These are phyloP conservation scores for Ahaetulla prasina DNA, from an alignment of 2,113 vertebrate species.

Conservation along the genomic window DNA sequence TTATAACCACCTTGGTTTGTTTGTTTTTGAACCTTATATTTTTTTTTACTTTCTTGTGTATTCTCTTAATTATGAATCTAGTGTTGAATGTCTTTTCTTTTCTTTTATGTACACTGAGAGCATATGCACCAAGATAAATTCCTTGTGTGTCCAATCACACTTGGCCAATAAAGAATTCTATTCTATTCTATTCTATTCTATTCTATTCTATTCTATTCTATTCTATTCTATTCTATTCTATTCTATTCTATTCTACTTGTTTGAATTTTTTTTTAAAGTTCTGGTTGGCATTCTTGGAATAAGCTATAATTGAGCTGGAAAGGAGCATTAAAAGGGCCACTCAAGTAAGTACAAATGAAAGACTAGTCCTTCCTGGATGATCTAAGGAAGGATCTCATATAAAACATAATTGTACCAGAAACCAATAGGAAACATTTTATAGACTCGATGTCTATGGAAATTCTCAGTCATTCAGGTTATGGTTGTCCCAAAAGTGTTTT, in stretches of 20 bases:
- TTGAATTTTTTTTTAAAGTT: neutral
- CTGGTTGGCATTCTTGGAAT: neutral
- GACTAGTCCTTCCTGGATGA: neutral
- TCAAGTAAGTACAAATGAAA: neutral
- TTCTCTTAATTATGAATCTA: neutral
- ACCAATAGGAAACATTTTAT: neutral
- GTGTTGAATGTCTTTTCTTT: neutral
- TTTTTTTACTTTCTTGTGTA: neutral
- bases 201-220: too few relatives aligned
- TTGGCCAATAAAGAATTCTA: too few relatives aligned
- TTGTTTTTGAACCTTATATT: neutral
- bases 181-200: too few relatives aligned
- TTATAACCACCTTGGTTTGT: neutral
- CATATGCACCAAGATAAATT: too few relatives aligned
- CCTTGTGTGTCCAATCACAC: too few relatives aligned
- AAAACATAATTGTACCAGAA: neutral
- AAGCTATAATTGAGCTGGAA: neutral
- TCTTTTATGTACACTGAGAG: too few relatives aligned
- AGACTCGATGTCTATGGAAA: neutral
- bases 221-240: too few relatives aligned
- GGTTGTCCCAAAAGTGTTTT: neutral
- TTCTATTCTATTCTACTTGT: too few relatives aligned
- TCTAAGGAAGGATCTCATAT: neutral
- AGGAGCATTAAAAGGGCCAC: neutral
- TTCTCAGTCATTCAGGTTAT: neutral